Base-by-base conservation (phyloP, 2,888 invertebrate species). In the Allygus modestus region DNA sequence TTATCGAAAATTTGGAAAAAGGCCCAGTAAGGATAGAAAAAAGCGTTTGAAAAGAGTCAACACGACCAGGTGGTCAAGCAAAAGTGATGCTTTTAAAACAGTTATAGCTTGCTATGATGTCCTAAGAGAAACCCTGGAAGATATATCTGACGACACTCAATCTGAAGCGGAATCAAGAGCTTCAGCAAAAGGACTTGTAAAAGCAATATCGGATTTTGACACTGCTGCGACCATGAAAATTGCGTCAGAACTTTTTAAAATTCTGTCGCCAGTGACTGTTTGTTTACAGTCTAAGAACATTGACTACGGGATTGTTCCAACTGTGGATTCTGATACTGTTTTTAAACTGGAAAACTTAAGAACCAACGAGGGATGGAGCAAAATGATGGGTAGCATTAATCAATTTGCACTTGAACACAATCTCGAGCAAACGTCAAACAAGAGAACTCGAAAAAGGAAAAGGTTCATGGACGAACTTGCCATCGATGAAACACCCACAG, bases 401-500 rank as follows among this genome's bases (percentile, higher is more conserved):
- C n/a, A n/a, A 4, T 51, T 79, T 61, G 54, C 37, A 43, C 31
- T 26, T 43, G 46, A 82, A 71, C 65, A 82, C 41, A 46, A 71
- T 46, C 82, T 33, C 54, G 20, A 54, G 71, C 28, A 41, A 69
- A 71, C 26, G 1, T 43, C 41, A 82, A 43, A 31, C 46, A 41
- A 69, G 61, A 71, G 43, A 82, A 46, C 28, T 20, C n/a, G n/a
- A n/a, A n/a, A n/a, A n/a, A 54, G 61, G 37, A 61, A 61, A 82
- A 65, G 37, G 54, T 65, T 43, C 23, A 82, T 82, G 82, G 82
- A 82, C 23, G 46, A 31, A 82, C 82, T 82, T 58, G 82, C 82
- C 12, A 20, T 65, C 26, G 65, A 82, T 82, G 65, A 82, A 71
- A 43, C 46, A 23, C 31, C 37, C 20, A 69, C 71, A 37, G 82